Percentiles rank a stretch among this genome's conserved stretches.
Conservation (phyloP, 1,140 invertebrate species). For the Calephelis virginiensis region DNA sequence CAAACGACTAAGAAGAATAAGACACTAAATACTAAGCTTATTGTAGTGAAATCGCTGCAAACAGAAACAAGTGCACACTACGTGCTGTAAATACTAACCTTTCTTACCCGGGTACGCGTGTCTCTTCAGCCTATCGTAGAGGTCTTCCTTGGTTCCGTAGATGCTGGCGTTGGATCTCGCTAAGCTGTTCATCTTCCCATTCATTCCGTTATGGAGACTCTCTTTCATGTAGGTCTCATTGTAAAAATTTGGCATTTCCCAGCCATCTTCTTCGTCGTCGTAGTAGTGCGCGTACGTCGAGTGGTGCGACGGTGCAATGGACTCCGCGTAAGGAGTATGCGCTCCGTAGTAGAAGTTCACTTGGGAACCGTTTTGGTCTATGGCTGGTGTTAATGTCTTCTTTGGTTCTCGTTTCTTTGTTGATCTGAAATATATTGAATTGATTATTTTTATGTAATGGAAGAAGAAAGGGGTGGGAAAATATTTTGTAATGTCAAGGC, state of each 20-base stretch:
- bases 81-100: slow-evolving; percentile 82
- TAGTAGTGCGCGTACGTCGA: slow-evolving; percentile 97
- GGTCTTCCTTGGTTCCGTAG: slow-evolving; percentile 96
- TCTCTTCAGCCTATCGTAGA: slow-evolving; percentile 96
- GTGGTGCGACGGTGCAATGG: slow-evolving; percentile 95
- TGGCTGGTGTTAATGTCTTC: slow-evolving; percentile 90
- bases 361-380: slow-evolving; percentile 93
- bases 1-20: slow-evolving; percentile 1
- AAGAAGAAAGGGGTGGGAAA: too few species aligned
- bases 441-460: not conserved
- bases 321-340: slow-evolving; percentile 93
- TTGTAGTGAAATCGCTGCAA: slow-evolving; percentile 46
- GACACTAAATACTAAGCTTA: slow-evolving; percentile 31
- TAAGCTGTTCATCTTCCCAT: slow-evolving; percentile 91
- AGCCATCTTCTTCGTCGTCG: slow-evolving; percentile 95
- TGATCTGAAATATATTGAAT: slow-evolving; percentile 77
- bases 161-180: slow-evolving; percentile 95
- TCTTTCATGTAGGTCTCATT: slow-evolving; percentile 98
- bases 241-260: slow-evolving; percentile 98
- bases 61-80: slow-evolving; percentile 52
- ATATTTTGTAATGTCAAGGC: too few species aligned
- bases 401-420: slow-evolving; percentile 91
- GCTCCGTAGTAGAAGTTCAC: slow-evolving; percentile 98
- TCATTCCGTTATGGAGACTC: slow-evolving; percentile 87
- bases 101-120: slow-evolving; percentile 98